phyloP scores from a whole-genome alignment of 2,113 vertebrate species.

The Seriola dumerili region DNA sequence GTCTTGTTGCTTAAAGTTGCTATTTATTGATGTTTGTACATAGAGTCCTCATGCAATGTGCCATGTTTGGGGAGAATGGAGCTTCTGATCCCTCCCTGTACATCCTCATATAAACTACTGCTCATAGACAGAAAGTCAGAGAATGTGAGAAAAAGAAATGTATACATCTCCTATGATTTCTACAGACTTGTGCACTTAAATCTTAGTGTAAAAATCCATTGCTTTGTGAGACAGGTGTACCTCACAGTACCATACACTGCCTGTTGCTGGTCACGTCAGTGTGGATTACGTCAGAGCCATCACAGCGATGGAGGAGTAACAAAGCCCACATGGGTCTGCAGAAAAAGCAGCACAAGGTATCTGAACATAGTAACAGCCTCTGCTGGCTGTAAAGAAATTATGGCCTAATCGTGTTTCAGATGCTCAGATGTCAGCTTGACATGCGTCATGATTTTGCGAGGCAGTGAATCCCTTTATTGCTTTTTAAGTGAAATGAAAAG shows the following conservation, averaged over 20 bases:
- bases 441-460: conserved; percentile 54
- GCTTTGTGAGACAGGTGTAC: not conserved
- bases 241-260: not conserved
- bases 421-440: conserved; percentile 56
- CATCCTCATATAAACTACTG: conserved; percentile 8
- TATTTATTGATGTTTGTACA: conserved; percentile 29
- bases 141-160: conserved; percentile 26
- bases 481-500: conserved; percentile 65
- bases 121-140: not conserved
- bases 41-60: not conserved
- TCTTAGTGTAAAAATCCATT: not conserved
- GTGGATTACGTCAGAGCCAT: not conserved
- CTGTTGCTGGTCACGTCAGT: not conserved
- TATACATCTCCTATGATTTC: not conserved
- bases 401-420: conserved; percentile 59
- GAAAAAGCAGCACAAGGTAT: conserved; percentile 37
- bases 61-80: conserved; percentile 25
- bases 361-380: conserved; percentile 34
- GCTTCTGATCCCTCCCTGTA: conserved; percentile 17
- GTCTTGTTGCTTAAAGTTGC: not conserved
- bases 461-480: conserved; percentile 75
- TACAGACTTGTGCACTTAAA: not conserved
- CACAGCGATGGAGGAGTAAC: not conserved
- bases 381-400: conserved; percentile 32
- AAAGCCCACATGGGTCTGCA: conserved; percentile 29